phyloP scores from a whole-genome alignment of 2,113 vertebrate genomes.

The Tragelaphus buxtoni region DNA sequence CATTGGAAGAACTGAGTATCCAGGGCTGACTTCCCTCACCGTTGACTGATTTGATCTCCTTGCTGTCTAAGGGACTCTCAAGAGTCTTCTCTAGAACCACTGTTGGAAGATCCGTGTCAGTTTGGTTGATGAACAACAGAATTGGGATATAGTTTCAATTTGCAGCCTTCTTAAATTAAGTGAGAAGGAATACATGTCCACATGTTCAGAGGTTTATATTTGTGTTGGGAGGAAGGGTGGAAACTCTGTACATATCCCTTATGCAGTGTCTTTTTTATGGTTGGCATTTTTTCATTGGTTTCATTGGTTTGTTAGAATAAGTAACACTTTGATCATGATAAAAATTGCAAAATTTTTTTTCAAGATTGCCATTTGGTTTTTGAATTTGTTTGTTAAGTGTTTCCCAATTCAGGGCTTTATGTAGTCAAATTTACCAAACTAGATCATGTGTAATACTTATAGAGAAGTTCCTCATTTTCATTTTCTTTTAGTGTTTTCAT shows the following conservation, averaged over 20 bases:
- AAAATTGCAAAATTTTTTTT: neutral
- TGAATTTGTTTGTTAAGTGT: neutral
- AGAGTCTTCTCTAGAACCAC: neutral
- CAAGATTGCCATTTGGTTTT: neutral
- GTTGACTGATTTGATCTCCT: neutral
- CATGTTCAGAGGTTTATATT: neutral
- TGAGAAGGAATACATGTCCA: neutral
- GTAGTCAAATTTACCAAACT: neutral
- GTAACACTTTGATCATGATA: neutral
- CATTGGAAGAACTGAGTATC: neutral
- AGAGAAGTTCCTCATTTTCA: neutral
- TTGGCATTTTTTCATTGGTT: neutral
- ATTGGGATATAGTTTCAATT: accelerated
- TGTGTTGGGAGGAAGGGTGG: neutral
- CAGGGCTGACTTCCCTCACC: neutral
- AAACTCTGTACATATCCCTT: neutral
- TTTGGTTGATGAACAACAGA: neutral
- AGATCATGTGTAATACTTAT: neutral
- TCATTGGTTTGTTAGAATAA: neutral
- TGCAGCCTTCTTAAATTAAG: neutral
- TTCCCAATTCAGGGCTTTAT: neutral
- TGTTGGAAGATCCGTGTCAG: neutral
- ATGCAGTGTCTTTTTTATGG: neutral
- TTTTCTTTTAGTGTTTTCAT: neutral
- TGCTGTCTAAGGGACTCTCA: neutral